Percentiles rank a stretch among this genome's conserved stretches.
phyloP scores from a whole-genome alignment of 2,888 invertebrate species.

The Thumatha senex region DNA sequence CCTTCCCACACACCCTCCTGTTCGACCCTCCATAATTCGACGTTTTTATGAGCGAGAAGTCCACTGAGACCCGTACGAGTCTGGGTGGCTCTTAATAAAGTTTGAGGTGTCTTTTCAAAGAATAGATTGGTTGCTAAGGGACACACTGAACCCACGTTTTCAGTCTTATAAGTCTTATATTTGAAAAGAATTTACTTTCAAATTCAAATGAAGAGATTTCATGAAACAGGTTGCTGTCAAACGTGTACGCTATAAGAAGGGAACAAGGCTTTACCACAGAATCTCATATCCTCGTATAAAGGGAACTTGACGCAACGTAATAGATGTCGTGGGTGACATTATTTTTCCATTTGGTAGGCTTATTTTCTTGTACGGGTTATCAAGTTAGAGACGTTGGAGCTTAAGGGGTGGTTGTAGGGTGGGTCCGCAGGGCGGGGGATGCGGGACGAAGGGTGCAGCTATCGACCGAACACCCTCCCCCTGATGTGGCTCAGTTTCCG shows the following conservation, averaged over 20 bases:
- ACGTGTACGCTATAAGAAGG: conserved; percentile 8
- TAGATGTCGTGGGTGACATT: conserved; percentile 70
- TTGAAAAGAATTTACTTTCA: too few relatives aligned
- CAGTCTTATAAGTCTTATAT: too few relatives aligned
- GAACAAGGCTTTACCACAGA: conserved; percentile 14
- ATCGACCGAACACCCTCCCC: conserved; percentile 85
- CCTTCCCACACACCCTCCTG: conserved; percentile 63
- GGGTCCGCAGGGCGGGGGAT: conserved; percentile 75
- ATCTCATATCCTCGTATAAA: conserved; percentile 30
- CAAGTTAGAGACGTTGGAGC: conserved; percentile 77
- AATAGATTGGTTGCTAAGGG: conserved; percentile 58
- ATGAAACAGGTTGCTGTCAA: not conserved
- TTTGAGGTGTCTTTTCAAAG: conserved; percentile 52
- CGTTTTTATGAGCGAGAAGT: conserved; percentile 77
- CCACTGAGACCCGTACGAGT: conserved; percentile 69
- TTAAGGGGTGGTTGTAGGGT: conserved; percentile 63
- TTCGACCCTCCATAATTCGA: conserved; percentile 63
- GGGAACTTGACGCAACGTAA: conserved; percentile 50
- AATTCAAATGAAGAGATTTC: too few relatives aligned
- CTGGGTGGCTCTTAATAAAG: conserved; percentile 73
- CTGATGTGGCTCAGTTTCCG: conserved; percentile 81
- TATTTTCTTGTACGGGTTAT: conserved; percentile 81
- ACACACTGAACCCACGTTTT: conserved; percentile 8
- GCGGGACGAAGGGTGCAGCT: conserved; percentile 74
- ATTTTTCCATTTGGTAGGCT: conserved; percentile 81